Evolutionary conservation across 2,888 invertebrate genomes (phyloP), one percentile per base, ranked within the genome.

Genomic region (Achlya flavicornis): DNA sequence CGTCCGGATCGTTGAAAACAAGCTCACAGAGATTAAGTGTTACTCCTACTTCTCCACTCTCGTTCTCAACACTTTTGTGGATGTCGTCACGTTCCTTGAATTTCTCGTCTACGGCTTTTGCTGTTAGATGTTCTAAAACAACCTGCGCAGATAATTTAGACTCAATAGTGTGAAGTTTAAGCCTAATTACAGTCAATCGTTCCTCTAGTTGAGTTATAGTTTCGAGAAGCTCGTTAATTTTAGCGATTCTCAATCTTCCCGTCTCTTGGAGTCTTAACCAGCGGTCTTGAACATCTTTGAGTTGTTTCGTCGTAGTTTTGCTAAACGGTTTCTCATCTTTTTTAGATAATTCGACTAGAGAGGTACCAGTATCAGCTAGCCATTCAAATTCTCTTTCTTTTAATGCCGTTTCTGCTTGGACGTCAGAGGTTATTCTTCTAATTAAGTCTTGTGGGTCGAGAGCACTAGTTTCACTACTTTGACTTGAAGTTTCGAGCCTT

Each of bases 311-410:
- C 61, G 95, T 95, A 62, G 78, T 89, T 73, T 92, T 91, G 68
- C 92, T 91, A 69, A 85, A 93, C 1, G 91, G 84, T 66, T 93
- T 93, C 62, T 96, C 95, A 66, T 96, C 95, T 64, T 95, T 95
- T 64, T 95, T 95, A 26, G 95, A 94, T 61, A 95, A 89, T n/a
- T 95, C 94, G 12, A 96, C 90, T 60, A 97, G 86, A 72, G 95
- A 95, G 11, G 90, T 92, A 0, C 97, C 97, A 0, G 96, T 96
- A 68, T 94, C 94, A 6, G 95, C 83, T 19, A 98, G 88, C 97
- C 98, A 98, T 67, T 96, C 96, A 58, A 96, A 95, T 83, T 98
- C 97, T 5, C 96, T 95, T 83, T 96, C 96, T 78, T 97, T 97
- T 68, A 97, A 83, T 1, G 95, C 94, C 76, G 97, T 95, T 84